phyloP scores from a whole-genome alignment of 2,888 invertebrate species.

The Heliothis peltigera region DNA sequence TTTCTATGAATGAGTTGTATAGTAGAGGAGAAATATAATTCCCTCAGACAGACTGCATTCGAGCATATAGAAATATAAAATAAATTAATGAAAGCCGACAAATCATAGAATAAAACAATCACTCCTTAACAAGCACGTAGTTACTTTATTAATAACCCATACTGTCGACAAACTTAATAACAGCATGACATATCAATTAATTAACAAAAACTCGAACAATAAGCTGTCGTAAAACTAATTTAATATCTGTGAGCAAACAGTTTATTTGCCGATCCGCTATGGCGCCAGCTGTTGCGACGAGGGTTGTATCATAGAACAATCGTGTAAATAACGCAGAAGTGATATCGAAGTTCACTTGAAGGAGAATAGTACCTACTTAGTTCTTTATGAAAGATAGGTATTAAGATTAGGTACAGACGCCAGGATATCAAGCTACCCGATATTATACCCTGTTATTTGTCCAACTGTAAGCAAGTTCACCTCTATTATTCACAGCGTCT shows the following conservation, averaged over 20 bases:
- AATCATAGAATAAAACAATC: constrained; percentile 16
- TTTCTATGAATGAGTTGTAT: too few species aligned
- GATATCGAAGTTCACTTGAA: constrained; percentile 13
- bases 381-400: not conserved
- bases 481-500: constrained; percentile 45
- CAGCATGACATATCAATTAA: constrained; percentile 66
- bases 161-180: constrained; percentile 47
- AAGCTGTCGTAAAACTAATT: constrained; percentile 73
- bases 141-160: constrained; percentile 41
- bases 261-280: constrained; percentile 74
- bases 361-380: not conserved
- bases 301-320: constrained; percentile 65
- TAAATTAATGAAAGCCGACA: not conserved
- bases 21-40: not conserved
- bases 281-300: constrained; percentile 78
- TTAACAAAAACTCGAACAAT: constrained; percentile 71
- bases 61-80: not conserved
- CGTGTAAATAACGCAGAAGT: constrained; percentile 54
- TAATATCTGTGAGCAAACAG: constrained; percentile 76
- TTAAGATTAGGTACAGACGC: too few species aligned
- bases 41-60: not conserved
- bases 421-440: too few species aligned
- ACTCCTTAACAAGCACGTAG: constrained; percentile 5
- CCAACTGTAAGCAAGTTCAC: constrained; percentile 27
- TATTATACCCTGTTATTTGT: too few species aligned